Evolutionary conservation across 2,113 vertebrate genomes (phyloP).

Genomic region (Lates calcarifer): DNA sequence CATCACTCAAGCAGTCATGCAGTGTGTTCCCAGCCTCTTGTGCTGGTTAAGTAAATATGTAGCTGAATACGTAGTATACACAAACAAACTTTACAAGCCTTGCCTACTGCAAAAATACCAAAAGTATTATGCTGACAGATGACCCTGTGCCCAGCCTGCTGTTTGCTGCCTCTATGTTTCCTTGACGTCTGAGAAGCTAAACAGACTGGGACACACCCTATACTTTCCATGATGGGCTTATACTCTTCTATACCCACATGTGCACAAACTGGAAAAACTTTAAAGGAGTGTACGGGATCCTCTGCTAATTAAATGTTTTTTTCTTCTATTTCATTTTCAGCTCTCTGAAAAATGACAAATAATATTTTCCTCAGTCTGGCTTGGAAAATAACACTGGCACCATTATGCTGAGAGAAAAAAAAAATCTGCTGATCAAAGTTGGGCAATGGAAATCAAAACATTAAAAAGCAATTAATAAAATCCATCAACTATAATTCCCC

Average conservation of each 20-base stretch:
- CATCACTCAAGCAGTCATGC: constrained; percentile 3
- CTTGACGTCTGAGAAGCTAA: constrained; percentile 27
- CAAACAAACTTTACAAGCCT: not conserved
- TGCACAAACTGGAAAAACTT: no score
- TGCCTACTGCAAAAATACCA: constrained; percentile 6
- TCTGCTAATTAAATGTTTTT: not conserved
- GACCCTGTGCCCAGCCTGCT: not conserved
- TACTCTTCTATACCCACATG: not conserved
- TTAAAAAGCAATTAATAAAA: constrained; percentile 16
- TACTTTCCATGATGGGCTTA: constrained; percentile 24
- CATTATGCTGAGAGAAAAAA: not conserved
- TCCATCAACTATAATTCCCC: not conserved
- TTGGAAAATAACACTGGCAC: not conserved
- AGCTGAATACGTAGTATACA: not conserved
- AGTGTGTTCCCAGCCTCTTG: not conserved
- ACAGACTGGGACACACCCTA: constrained; percentile 43
- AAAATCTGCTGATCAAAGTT: not conserved
- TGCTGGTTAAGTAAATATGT: constrained; percentile 2
- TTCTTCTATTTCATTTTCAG: not conserved
- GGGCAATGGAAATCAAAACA: not conserved
- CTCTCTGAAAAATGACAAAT: not conserved
- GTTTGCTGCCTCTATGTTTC: constrained; percentile 5
- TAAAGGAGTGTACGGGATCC: not conserved
- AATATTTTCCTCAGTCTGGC: not conserved
- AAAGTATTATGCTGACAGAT: constrained; percentile 15